These are phyloP conservation scores for Ctenodactylus gundi DNA, from an alignment of 2,113 vertebrate species.

Conservation along the genomic window DNA sequence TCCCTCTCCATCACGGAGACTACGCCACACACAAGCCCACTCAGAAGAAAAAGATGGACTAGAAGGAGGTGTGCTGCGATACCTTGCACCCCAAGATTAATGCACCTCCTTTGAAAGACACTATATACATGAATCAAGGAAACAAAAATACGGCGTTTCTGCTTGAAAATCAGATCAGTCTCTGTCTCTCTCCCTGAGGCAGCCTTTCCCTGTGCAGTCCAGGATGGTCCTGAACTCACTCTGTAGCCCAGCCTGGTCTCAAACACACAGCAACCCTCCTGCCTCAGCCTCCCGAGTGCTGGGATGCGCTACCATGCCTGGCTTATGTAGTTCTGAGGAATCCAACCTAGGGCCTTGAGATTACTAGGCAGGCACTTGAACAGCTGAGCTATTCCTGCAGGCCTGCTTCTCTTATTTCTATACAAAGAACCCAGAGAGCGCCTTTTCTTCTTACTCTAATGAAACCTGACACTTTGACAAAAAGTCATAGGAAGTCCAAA, in stretches of 20 bases:
- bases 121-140: background rate
- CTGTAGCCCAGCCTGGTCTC: too few relatives aligned
- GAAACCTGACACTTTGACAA: constrained; percentile 22
- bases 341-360: too few relatives aligned
- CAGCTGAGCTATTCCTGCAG: too few relatives aligned
- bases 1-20: background rate
- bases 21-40: background rate
- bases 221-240: too few relatives aligned
- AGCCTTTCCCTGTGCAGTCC: too few relatives aligned
- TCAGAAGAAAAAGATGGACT: background rate
- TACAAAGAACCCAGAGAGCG: background rate
- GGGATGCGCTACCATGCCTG: too few relatives aligned
- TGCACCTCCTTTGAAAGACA: background rate
- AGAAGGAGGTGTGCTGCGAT: background rate
- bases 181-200: too few relatives aligned
- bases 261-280: too few relatives aligned
- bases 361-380: too few relatives aligned
- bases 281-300: too few relatives aligned
- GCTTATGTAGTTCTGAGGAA: too few relatives aligned
- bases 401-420: background rate
- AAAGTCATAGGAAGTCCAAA: background rate
- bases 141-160: background rate
- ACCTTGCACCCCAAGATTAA: background rate
- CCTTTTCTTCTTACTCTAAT: background rate
- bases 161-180: background rate